A percentile compares a stretch with the other conserved stretches of the same genome.
phyloP scores from a whole-genome alignment of 2,797 vertebrate genomes.

The Ctenopoma kingsleyae region DNA sequence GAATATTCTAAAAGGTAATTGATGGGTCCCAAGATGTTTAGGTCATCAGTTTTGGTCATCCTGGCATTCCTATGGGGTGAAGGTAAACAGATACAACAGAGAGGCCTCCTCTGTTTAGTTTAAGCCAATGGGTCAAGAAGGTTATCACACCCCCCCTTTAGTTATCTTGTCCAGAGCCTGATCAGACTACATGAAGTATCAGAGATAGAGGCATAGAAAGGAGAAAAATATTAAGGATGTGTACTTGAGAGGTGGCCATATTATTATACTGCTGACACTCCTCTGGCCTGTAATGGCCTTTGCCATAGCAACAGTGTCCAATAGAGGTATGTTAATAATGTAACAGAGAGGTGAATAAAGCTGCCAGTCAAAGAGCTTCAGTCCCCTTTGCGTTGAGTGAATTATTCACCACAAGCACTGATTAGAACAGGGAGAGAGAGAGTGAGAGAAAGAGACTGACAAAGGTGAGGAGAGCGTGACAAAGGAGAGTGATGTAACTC shows the following conservation, averaged over 20 bases:
- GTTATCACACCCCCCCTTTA: no score
- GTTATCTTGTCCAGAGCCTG: no score
- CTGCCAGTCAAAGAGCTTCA: slow-evolving; percentile 82
- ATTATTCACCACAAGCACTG: slow-evolving; percentile 85
- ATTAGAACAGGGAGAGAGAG: slow-evolving; percentile 72
- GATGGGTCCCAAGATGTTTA: no score
- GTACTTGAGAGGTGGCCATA: slow-evolving; percentile 23
- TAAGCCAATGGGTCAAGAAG: no score
- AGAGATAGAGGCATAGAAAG: slow-evolving; percentile 8
- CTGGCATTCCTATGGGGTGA: no score
- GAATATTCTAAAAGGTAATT: no score
- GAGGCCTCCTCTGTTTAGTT: no score
- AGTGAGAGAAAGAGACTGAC: slow-evolving; percentile 46
- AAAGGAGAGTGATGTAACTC: slow-evolving; percentile 50
- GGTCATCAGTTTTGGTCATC: no score
- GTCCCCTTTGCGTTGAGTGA: slow-evolving; percentile 73
- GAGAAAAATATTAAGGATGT: slow-evolving; percentile 26
- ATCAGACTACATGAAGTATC: neutral
- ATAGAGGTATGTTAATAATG: slow-evolving; percentile 81
- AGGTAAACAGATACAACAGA: no score
- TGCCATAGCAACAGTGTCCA: slow-evolving; percentile 65
- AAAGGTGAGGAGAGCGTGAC: slow-evolving; percentile 61
- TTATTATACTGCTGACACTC: slow-evolving; percentile 58
- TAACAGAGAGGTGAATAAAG: slow-evolving; percentile 79
- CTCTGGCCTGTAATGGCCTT: slow-evolving; percentile 61